Base-by-base conservation (phyloP, 1,140 invertebrate genomes). In the Tachypleus tridentatus region DNA sequence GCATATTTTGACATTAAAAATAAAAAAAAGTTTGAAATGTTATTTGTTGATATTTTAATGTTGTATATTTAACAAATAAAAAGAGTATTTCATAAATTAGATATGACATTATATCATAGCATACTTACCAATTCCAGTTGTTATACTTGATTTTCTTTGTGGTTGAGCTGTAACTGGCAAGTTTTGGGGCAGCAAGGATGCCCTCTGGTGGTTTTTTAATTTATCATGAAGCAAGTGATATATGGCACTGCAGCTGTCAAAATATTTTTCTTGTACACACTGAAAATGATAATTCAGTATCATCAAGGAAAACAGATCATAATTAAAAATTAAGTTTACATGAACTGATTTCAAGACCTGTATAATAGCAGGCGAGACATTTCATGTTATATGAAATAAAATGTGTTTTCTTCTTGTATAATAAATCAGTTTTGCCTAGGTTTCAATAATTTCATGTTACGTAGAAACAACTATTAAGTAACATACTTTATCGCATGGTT, bases 221-320 rank as follows among this genome's bases (percentile, higher is more conserved):
- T 88, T 89, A 72, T 94, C 91, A 68, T 88, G 82, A 8, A 98
- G 81, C 66, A 98, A 82, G 78, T 96, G 89, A 77, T 98, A 98
- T 72, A 98, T 97, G 60, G 95, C 95, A 72, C 91, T 93, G 69
- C 96, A 90, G 79, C 97, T 92, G 77, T 98, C 93, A 77, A 94
- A 98, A 7, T 87, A 82, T 71, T 91, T 87, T 70, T 86, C 86
- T 72, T 86, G 83, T 58, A 98, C 83, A n/a, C 91, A 89, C 83
- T 88, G 80, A n/a, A 29, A 80, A 29, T 29, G 2, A 2, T 29
- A 29, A 29, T 29, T 29, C 29, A 29, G 29, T 29, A 29, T 29
- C 29, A 29, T 29, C 77, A 70, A 70, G 57, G 68, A 68, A n/a
- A 62, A 4, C 5, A 50, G 58, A 9, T 57, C 29, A 29, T 29